Base-by-base conservation (phyloP, 2,888 invertebrate genomes). In the Frankliniella fusca region DNA sequence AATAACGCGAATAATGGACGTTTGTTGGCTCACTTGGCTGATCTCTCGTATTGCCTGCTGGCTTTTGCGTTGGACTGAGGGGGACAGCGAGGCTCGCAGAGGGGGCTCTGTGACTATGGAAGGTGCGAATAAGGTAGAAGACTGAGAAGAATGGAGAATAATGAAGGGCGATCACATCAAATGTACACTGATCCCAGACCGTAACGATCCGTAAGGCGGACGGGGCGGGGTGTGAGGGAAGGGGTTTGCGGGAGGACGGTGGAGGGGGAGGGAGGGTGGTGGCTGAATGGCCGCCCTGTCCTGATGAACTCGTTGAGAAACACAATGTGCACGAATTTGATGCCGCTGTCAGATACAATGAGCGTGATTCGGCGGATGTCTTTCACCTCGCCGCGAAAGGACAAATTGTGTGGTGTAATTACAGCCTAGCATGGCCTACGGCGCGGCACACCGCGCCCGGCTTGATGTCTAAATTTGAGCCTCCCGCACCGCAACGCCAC, bases 281-380 rank as follows among this genome's bases (percentile, higher is more conserved):
- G 23, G 12, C 27, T 76, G 70, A 23, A 23, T 27, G 27, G 70
- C 70, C 9, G 70, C 9, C 54, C 54, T n/a, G 70, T 20, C 7
- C 23, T 76, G 70, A 76, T 76, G 70, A 76, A 76, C 70, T 76
- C 70, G 70, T 76, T 76, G 70, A 76, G 12, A 23, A 23, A 76
- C 27, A 76, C 70, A 76, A 76, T 27, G 70, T 12, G 70, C 23
- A 12, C 70, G 27, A n/a, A 27, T 76, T 70, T 70, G 70, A 76
- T 23, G 70, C 70, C 70, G 5, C 70, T 12, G 70, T 27, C 70
- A 23, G 70, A 11, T 23, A n/a, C 70, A 76, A 76, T 76, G 20
- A 61, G 70, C 70, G 70, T 76, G 70, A 76, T 76, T 76, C 70
- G 70, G 70, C 70, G 70, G 70, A 76, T 23, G 70, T 76, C 23